Conservation (phyloP, 2,797 vertebrate species). For the Sebastes vulpes region DNA sequence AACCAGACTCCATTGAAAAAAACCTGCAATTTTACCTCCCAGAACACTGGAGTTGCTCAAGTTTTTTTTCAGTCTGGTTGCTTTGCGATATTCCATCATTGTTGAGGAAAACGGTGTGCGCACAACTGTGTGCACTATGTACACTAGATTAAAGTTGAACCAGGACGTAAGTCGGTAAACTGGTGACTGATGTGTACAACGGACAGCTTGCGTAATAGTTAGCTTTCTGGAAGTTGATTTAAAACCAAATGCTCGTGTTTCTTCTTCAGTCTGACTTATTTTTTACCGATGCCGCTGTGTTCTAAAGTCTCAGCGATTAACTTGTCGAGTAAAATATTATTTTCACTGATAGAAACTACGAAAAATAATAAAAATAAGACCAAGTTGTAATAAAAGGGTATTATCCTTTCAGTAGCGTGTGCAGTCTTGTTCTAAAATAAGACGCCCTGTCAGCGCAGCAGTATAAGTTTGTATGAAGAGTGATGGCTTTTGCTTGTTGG, state of each 20-base stretch:
- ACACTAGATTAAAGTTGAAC: neutral
- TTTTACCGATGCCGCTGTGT: neutral
- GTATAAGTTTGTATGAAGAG: neutral
- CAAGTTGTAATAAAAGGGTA: neutral
- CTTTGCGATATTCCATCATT: neutral
- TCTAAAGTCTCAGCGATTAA: neutral
- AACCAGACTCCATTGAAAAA: neutral
- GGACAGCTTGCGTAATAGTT: no score
- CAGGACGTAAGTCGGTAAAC: neutral
- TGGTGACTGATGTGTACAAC: neutral
- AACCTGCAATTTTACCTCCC: neutral
- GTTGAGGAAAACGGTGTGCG: no score
- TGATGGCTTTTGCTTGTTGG: neutral
- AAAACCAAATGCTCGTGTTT: neutral
- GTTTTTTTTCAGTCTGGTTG: no score
- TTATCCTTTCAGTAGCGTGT: neutral
- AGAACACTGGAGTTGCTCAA: no score
- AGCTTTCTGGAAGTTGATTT: neutral
- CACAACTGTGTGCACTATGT: no score
- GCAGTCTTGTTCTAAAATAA: neutral
- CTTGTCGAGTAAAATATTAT: neutral
- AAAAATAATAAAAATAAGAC: neutral
- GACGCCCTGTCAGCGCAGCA: neutral
- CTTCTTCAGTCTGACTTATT: neutral
- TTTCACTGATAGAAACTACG: neutral